Conservation (phyloP, 2,888 invertebrate genomes). For the Geotrupes spiniger region DNA sequence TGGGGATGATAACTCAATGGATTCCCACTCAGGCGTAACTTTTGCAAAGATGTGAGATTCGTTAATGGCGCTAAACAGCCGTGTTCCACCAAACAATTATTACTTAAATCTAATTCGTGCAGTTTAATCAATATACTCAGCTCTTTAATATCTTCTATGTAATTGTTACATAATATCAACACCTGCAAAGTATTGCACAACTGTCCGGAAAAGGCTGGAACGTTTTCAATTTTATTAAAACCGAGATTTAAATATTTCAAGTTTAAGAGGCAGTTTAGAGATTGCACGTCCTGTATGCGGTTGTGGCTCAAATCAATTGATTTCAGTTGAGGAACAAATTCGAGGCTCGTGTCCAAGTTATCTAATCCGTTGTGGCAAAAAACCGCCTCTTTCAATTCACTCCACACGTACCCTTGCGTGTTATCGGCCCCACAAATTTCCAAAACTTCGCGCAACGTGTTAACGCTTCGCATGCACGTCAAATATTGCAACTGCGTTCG, state of each 20-base stretch:
- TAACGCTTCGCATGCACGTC: conserved; percentile 51
- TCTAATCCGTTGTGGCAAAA: conserved; percentile 58
- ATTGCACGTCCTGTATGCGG: conserved; percentile 54
- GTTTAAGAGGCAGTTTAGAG: conserved; percentile 59
- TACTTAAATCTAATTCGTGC: conserved; percentile 60
- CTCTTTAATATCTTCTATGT: conserved; percentile 58
- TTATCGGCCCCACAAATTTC: conserved; percentile 60
- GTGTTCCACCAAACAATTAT: conserved; percentile 64
- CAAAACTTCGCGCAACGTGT: conserved; percentile 50
- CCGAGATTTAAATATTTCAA: conserved; percentile 63
- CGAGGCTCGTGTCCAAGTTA: conserved; percentile 56
- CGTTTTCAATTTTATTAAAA: conserved; percentile 58
- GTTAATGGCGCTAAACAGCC: conserved; percentile 55
- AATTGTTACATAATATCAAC: conserved; percentile 62
- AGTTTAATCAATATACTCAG: conserved; percentile 56
- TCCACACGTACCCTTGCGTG: conserved; percentile 60
- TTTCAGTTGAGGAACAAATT: conserved; percentile 60
- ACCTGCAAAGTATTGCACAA: conserved; percentile 52
- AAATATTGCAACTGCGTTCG: conserved; percentile 58
- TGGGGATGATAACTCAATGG: conserved; percentile 61
- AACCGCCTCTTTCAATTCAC: conserved; percentile 56
- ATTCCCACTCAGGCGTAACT: conserved; percentile 60
- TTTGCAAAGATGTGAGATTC: conserved; percentile 54
- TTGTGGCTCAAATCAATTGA: conserved; percentile 65
- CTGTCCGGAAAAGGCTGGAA: conserved; percentile 59